These are phyloP conservation scores for Notiomystis cincta DNA, from an alignment of 2,113 vertebrate species.

Conservation along the genomic window DNA sequence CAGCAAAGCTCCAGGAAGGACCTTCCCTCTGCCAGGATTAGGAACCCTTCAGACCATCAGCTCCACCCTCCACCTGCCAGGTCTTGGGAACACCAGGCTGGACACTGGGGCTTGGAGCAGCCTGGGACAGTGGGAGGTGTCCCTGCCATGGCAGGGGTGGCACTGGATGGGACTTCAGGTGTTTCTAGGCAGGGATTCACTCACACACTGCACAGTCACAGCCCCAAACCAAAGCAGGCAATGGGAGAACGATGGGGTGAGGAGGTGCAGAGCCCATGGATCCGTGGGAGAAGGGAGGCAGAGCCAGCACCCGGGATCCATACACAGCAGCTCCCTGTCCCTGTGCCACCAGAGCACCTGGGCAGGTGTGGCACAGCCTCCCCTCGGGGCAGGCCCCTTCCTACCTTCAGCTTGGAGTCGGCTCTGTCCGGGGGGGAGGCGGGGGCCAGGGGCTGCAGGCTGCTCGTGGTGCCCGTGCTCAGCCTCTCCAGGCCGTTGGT, in stretches of 20 bases:
- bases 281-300: not conserved
- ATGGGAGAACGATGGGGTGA: rapidly evolving
- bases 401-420: conserved; percentile 79
- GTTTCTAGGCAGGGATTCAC: not conserved
- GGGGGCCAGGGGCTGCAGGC: conserved; percentile 69
- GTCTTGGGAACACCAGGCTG: rapidly evolving
- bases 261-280: not conserved
- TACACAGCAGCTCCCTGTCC: not conserved
- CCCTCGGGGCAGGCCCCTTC: not conserved
- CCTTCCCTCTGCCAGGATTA: not conserved
- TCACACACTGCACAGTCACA: not conserved
- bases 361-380: rapidly evolving
- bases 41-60: not conserved
- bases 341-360: not conserved
- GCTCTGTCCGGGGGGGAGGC: conserved; percentile 65
- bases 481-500: conserved; percentile 85
- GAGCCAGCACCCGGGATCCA: no score
- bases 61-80: rapidly evolving
- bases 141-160: not conserved
- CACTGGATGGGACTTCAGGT: no score
- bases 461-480: conserved; percentile 72
- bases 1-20: not conserved
- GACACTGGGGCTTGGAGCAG: rapidly evolving
- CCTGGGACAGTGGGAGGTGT: not conserved
- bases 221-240: not conserved